phyloP scores from a whole-genome alignment of 1,140 invertebrate genomes.

The Holcopasites calliopsidis region DNA sequence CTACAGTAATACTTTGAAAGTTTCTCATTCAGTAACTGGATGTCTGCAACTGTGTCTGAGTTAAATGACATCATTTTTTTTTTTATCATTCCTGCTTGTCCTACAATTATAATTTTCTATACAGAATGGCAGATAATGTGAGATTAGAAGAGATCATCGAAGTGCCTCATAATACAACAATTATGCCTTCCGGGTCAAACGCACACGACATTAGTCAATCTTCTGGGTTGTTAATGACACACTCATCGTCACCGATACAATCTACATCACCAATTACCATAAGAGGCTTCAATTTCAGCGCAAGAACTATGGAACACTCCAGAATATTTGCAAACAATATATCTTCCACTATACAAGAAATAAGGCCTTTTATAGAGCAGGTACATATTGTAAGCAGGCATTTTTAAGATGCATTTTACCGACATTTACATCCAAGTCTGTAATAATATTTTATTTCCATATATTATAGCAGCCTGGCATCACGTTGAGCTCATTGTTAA shows the following conservation, averaged over 20 bases:
- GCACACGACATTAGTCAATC: slow-evolving; percentile 7
- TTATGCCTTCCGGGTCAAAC: not conserved
- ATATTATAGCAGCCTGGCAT: slow-evolving; percentile 67
- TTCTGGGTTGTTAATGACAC: slow-evolving; percentile 1
- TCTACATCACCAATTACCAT: slow-evolving; percentile 24
- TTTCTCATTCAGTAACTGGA: not conserved
- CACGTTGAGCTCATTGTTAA: slow-evolving; percentile 68
- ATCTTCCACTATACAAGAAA: slow-evolving; percentile 79
- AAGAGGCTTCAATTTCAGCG: slow-evolving; percentile 67
- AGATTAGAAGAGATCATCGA: not conserved
- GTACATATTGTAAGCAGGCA: slow-evolving; percentile 70
- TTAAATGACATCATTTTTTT: not conserved
- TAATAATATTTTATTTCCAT: slow-evolving; percentile 21
- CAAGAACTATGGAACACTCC: slow-evolving; percentile 75
- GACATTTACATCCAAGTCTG: not conserved
- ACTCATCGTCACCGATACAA: not conserved
- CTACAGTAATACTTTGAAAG: not conserved
- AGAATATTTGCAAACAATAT: slow-evolving; percentile 79
- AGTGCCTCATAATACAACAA: not conserved
- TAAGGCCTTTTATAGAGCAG: slow-evolving; percentile 79
- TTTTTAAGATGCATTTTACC: slow-evolving; percentile 9
- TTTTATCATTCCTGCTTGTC: too few relatives aligned
- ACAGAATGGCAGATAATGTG: slow-evolving; percentile 35
- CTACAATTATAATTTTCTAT: slow-evolving; percentile 13
- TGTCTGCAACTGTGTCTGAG: not conserved